These are phyloP conservation scores for Moxostoma hubbsi DNA, from an alignment of 2,797 vertebrate species.

Conservation along the genomic window DNA sequence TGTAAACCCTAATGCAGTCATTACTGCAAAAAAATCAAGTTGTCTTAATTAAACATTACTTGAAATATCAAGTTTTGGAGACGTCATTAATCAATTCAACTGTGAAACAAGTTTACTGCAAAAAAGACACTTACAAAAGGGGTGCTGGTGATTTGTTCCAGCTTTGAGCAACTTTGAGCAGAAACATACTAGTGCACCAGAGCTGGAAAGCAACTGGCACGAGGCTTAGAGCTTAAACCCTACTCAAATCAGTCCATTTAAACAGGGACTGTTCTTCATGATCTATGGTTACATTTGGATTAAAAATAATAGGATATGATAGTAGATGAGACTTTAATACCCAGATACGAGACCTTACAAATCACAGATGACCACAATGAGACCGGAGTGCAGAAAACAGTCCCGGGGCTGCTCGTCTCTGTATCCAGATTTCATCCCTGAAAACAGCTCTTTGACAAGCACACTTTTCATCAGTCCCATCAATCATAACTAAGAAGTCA, in stretches of 20 bases:
- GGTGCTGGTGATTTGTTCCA: slow-evolving; percentile 49
- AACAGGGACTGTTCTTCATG: neutral
- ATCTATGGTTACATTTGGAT: neutral
- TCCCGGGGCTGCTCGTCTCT: slow-evolving; percentile 2
- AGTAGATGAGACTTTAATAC: slow-evolving; percentile 22
- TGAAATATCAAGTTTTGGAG: no score
- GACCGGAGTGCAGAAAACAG: neutral
- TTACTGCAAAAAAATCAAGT: no score
- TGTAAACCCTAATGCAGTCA: no score
- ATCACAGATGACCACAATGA: slow-evolving; percentile 17
- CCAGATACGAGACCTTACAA: neutral
- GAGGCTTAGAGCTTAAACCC: neutral
- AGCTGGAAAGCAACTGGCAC: neutral
- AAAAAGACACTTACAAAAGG: slow-evolving; percentile 17
- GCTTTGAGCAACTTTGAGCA: slow-evolving; percentile 28
- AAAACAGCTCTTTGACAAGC: slow-evolving; percentile 22
- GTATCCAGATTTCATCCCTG: slow-evolving; percentile 21
- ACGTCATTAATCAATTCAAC: no score
- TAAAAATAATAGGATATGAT: neutral
- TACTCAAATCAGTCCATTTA: neutral
- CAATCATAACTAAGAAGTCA: slow-evolving; percentile 16
- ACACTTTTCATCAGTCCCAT: slow-evolving; percentile 10
- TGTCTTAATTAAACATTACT: no score
- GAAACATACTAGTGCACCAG: slow-evolving; percentile 28
- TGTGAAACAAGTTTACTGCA: neutral